phyloP scores from a whole-genome alignment of 2,888 invertebrate genomes.

The Opisthograptis luteolata region DNA sequence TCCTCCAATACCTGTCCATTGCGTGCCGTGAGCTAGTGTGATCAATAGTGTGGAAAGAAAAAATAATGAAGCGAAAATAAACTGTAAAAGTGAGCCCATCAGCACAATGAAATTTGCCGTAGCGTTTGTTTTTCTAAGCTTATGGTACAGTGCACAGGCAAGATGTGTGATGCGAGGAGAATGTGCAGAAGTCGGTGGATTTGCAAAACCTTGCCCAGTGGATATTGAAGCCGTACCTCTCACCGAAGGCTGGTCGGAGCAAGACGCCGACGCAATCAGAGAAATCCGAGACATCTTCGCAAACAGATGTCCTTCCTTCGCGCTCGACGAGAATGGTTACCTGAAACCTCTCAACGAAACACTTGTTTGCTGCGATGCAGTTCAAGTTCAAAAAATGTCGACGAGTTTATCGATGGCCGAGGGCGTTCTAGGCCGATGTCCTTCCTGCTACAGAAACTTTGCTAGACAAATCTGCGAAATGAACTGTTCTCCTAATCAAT shows the following conservation, averaged over 20 bases:
- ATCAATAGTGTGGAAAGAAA: constrained; percentile 16
- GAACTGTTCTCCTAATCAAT: constrained; percentile 91
- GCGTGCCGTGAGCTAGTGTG: constrained; percentile 9
- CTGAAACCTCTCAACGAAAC: constrained; percentile 62
- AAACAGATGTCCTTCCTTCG: constrained; percentile 86
- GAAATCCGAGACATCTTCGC: constrained; percentile 64
- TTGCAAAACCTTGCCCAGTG: constrained; percentile 55
- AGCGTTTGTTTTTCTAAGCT: constrained; percentile 45
- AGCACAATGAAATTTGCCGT: constrained; percentile 50
- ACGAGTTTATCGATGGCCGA: constrained; percentile 85
- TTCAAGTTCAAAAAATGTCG: constrained; percentile 81
- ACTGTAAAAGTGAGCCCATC: constrained; percentile 17
- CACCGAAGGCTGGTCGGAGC: constrained; percentile 53
- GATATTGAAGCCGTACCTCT: constrained; percentile 50
- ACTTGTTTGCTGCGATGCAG: constrained; percentile 85
- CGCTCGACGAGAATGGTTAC: constrained; percentile 66
- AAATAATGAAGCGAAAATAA: constrained; percentile 24
- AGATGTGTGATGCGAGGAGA: constrained; percentile 64
- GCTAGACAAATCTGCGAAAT: constrained; percentile 90
- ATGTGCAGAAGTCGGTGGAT: constrained; percentile 53
- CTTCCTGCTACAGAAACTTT: constrained; percentile 91
- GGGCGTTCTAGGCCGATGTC: constrained; percentile 90
- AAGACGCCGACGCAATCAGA: constrained; percentile 59
- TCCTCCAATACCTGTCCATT: constrained; percentile 39
- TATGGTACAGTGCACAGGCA: constrained; percentile 52